A percentile compares a stretch with the other conserved stretches of the same genome.
Conservation (phyloP, 1,140 invertebrate genomes). For the Drosophila simulans region DNA sequence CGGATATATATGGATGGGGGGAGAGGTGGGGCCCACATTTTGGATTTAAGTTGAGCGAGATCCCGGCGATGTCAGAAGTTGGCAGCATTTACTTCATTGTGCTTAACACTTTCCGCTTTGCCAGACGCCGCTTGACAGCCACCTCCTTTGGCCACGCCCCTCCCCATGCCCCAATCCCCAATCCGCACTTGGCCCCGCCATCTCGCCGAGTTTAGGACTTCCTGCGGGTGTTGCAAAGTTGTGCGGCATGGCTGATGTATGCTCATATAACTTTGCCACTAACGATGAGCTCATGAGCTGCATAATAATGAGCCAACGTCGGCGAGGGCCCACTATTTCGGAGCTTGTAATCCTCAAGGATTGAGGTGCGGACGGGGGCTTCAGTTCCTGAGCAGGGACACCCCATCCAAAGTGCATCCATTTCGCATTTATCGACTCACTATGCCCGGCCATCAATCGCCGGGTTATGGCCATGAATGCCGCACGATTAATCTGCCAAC, state of each 20-base stretch:
- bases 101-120: slow-evolving; percentile 77
- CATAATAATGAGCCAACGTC: slow-evolving; percentile 70
- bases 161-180: no score
- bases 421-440: slow-evolving; percentile 32
- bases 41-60: slow-evolving; percentile 19
- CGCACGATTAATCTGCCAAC: slow-evolving; percentile 78
- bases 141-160: neutral
- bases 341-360: slow-evolving; percentile 3
- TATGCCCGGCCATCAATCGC: slow-evolving; percentile 47
- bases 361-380: neutral
- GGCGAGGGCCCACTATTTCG: slow-evolving; percentile 12
- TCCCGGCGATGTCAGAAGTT: slow-evolving; percentile 59
- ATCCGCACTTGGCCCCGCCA: neutral
- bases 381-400: neutral
- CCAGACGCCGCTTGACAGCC: slow-evolving; percentile 35
- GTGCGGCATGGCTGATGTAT: slow-evolving; percentile 74
- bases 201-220: slow-evolving; percentile 22
- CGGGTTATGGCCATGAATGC: slow-evolving; percentile 60
- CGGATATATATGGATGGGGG: neutral
- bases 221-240: slow-evolving; percentile 75
- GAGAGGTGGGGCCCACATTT: slow-evolving; percentile 8
- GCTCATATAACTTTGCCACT: slow-evolving; percentile 82
- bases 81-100: slow-evolving; percentile 71
- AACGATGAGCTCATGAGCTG: slow-evolving; percentile 78
- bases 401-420: slow-evolving; percentile 6